Conservation (phyloP, 1,140 invertebrate genomes). For the Cydia strobilella region DNA sequence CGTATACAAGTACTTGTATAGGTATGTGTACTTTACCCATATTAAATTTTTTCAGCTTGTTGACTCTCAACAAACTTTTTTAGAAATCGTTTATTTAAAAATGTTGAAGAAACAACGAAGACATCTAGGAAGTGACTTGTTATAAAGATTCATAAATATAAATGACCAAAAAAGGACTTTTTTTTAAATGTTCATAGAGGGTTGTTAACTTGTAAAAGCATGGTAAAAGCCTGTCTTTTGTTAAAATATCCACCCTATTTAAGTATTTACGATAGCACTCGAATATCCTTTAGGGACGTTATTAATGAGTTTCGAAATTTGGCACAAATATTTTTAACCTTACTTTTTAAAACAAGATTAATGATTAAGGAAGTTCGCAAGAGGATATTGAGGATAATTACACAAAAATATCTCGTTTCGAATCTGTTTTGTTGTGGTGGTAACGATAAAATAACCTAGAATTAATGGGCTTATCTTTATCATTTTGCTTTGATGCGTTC, state of each 20-base stretch:
- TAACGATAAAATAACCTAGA: slow-evolving; percentile 6
- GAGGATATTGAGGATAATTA: slow-evolving; percentile 5
- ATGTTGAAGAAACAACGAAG: neutral
- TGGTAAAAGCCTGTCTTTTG: neutral
- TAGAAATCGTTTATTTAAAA: no score
- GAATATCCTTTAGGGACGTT: slow-evolving; percentile 12
- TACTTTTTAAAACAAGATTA: slow-evolving; percentile 30
- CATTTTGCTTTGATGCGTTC: neutral
- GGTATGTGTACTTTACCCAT: no score
- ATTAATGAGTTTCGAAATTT: slow-evolving; percentile 31
- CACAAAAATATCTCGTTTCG: slow-evolving; percentile 4
- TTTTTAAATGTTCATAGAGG: neutral
- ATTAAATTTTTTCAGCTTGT: no score
- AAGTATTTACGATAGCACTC: neutral
- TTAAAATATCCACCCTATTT: slow-evolving; percentile 14
- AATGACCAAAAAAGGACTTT: neutral
- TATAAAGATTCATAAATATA: no score
- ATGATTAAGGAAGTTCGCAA: slow-evolving; percentile 25
- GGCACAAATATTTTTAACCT: slow-evolving; percentile 27
- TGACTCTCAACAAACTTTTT: no score
- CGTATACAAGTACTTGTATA: neutral
- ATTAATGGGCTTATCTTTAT: neutral
- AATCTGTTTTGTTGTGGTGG: neutral
- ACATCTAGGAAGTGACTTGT: neutral
- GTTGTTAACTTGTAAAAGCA: slow-evolving; percentile 10